Evolutionary conservation across 37 sponge, comb jelly and placozoan species (phyloP).

Genomic region (Tethya wilhelma): DNA sequence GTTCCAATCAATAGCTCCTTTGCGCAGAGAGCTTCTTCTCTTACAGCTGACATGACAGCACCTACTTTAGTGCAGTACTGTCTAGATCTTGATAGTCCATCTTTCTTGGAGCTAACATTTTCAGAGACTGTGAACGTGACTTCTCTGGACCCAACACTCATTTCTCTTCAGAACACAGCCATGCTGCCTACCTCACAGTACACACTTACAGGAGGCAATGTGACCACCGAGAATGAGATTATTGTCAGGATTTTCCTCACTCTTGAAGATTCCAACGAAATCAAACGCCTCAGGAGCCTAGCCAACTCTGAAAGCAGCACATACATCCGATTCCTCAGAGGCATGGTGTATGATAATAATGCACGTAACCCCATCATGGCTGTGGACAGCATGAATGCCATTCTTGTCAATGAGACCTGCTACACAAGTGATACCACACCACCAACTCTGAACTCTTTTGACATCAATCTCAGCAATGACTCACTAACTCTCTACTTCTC

Average conservation of each 20-base stretch:
- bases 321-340: conserved; percentile 50
- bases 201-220: conserved; percentile 83
- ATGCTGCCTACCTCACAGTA: conserved; percentile 9
- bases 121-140: conserved; percentile 85
- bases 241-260: conserved; percentile 62
- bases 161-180: conserved; percentile 55
- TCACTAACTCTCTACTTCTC: conserved; percentile 74
- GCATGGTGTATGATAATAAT: conserved; percentile 81
- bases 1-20: conserved; percentile 51
- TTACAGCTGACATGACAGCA: conserved; percentile 62
- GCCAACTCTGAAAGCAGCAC: conserved; percentile 70
- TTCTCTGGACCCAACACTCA: conserved; percentile 62
- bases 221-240: conserved; percentile 59
- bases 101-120: conserved; percentile 77
- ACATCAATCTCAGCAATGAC: conserved; percentile 77
- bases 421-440: conserved; percentile 74
- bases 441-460: conserved; percentile 66
- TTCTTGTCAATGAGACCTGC: conserved; percentile 60
- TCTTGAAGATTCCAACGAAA: conserved; percentile 67
- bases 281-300: conserved; percentile 64
- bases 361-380: conserved; percentile 56
- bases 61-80: conserved; percentile 73
- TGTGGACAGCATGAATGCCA: conserved; percentile 28
- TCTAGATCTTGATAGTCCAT: conserved; percentile 64
- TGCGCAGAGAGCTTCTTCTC: conserved; percentile 39